Base-by-base conservation (phyloP, 2,888 invertebrate species). In the Patella ulyssiponensis region DNA sequence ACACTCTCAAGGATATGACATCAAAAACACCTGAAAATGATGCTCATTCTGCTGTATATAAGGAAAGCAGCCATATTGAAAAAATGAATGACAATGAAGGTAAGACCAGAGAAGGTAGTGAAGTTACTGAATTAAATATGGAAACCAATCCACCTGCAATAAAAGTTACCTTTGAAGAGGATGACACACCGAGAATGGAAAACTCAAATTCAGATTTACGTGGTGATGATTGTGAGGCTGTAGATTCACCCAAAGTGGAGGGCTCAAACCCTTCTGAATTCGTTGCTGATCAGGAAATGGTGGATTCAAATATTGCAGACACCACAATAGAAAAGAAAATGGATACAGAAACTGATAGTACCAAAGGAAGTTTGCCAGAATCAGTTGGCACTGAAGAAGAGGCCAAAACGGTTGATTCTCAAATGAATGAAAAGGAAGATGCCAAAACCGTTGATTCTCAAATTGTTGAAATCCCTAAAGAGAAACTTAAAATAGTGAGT, bases 281-380 rank as follows among this genome's bases (percentile, higher is more conserved):
- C 53, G 58, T 82, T 15, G 81, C 79, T 44, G 79, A 81, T 58
- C 81, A 81, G 52, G 81, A 80, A 71, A 76, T 76, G 69, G 76
- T 77, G 71, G 44, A 44, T 44, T 44, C 44, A 44, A 44, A 44
- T 44, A 9, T 9, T 44, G 44, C 44, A 44, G 44, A 44, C 44
- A 44, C 44, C 44, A 44, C 44, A 7, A 80, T 76, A 64, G 78
- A 71, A 20, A 78, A 80, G 52, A 75, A 80, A 58, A 78, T 79
- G 77, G 79, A 77, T 69, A 81, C 81, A 74, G 81, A 83, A 71
- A 79, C 80, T 69, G 82, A 79, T 69, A 80, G 78, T 71, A 79
- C 82, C 33, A 78, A 80, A 27, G 79, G 74, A 75, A 75, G 77
- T 54, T 71, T 80, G 15, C 79, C 74, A 69, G 83, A 80, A 58